Base-by-base conservation (phyloP, 2,113 vertebrate species). In the Gila orcuttii region DNA sequence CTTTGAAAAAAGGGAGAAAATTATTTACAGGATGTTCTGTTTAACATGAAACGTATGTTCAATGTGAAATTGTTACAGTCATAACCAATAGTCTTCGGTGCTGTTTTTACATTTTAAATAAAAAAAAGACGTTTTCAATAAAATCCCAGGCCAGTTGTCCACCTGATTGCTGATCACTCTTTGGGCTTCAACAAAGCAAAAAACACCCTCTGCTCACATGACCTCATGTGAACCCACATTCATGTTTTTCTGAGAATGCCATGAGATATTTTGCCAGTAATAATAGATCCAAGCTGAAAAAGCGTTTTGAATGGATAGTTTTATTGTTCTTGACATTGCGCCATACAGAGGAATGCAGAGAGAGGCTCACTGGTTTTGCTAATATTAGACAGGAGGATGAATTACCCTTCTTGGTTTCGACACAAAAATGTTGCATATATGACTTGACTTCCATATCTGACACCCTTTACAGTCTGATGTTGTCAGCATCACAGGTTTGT, bases 241-340 rank as follows among this genome's bases (percentile, higher is more conserved):
- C 66, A 82, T 82, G 69, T 91, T 86, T 85, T 77, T 88, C 57
- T 52, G 68, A 87, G 45, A 66, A 83, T 88, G 83, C 84, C 69
- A 64, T 77, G 71, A 89, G 90, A 82, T 76, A 52, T 89, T 86
- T 85, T 45, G 81, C 79, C 75, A 25, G 62, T 71, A 68, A 89
- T 89, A 83, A 90, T 1, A 86, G 69, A 90, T 89, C 60, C 31
- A 83, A 86, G 86, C 82, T 83, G 73, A 87, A 89, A 85, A 82
- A 77, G 55, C 23, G 33, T 39, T 90, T 87, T 78, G 74, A 89
- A 74, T 79, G 36, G 52, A 90, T 74, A 12, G 3, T 2, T 80
- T 36, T 50, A 78, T 86, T 89, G 76, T 88, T 87, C n/a, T 83
- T 62, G 79, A 60, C 66, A 55, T 39, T 60, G 86, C 17, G 68